Percentiles rank a stretch among this genome's conserved stretches.
Evolutionary conservation across 2,797 vertebrate genomes (phyloP).

Genomic region (Gambusia yucatana): DNA sequence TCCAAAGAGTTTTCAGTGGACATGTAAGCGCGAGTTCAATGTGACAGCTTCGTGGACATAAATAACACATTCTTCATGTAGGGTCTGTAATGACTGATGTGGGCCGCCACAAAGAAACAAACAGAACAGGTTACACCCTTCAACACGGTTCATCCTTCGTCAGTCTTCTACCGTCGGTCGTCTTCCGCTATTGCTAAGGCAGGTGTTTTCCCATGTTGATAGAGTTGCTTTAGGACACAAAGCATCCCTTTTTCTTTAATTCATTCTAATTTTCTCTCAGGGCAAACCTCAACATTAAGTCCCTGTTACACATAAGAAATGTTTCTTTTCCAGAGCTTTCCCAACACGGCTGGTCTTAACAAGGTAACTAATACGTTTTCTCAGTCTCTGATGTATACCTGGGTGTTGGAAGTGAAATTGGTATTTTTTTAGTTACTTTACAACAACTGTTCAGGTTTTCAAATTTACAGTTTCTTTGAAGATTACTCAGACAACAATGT

Average conservation of each 20-base stretch:
- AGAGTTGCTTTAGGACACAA: slow-evolving; percentile 17
- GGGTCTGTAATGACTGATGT: slow-evolving; percentile 4
- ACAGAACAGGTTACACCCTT: not conserved
- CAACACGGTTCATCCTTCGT: not conserved
- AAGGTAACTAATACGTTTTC: not conserved
- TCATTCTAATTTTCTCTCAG: slow-evolving; percentile 24
- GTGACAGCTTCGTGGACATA: not conserved
- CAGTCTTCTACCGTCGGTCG: not conserved
- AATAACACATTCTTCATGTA: slow-evolving; percentile 4
- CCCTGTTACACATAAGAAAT: slow-evolving; percentile 9
- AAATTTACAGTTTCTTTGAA: not conserved
- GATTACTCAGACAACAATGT: not conserved
- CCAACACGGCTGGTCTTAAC: not conserved
- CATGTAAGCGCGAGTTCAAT: not conserved
- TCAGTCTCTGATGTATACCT: not conserved
- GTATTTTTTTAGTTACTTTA: not conserved
- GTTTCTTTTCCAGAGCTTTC: slow-evolving; percentile 5
- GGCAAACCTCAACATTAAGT: slow-evolving; percentile 24
- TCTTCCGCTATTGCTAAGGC: not conserved
- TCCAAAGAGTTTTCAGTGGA: not conserved
- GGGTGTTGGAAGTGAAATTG: not conserved
- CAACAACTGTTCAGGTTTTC: not conserved
- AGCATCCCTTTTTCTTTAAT: slow-evolving; percentile 25
- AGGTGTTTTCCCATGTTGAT: slow-evolving; percentile 13
- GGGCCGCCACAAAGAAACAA: not conserved